Conservation (phyloP, 2,797 vertebrate species). For the Sebastes cheni region DNA sequence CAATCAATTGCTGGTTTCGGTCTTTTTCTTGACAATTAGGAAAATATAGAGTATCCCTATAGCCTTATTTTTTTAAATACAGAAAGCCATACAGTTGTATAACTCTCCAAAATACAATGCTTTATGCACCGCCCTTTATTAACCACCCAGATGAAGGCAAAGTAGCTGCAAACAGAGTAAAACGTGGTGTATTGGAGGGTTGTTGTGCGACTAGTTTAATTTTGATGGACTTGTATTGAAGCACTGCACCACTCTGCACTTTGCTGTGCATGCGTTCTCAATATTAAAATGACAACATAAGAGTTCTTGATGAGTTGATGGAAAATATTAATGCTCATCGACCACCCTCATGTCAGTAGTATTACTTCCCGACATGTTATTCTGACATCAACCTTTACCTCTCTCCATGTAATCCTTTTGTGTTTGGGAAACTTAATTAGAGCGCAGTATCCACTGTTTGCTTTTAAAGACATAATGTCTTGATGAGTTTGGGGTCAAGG, state of each 20-base stretch:
- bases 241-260: background rate
- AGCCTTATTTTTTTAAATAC: background rate
- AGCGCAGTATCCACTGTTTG: conserved; percentile 17
- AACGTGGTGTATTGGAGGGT: background rate
- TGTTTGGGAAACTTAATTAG: background rate
- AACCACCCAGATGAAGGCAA: background rate
- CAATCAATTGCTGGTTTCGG: background rate
- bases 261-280: background rate
- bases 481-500: conserved; percentile 63
- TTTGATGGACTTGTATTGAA: background rate
- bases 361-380: background rate
- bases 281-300: background rate
- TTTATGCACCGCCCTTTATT: background rate
- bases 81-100: background rate
- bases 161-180: background rate
- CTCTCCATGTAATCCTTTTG: conserved; percentile 3
- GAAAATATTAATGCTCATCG: background rate
- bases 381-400: background rate
- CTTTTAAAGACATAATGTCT: conserved; percentile 1
- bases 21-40: background rate
- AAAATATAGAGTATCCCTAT: background rate
- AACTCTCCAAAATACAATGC: background rate
- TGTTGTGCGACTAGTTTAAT: background rate
- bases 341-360: background rate
- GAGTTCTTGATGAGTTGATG: background rate